These are phyloP conservation scores for Lasiurus borealis DNA, from an alignment of 2,113 vertebrate genomes.

Conservation along the genomic window DNA sequence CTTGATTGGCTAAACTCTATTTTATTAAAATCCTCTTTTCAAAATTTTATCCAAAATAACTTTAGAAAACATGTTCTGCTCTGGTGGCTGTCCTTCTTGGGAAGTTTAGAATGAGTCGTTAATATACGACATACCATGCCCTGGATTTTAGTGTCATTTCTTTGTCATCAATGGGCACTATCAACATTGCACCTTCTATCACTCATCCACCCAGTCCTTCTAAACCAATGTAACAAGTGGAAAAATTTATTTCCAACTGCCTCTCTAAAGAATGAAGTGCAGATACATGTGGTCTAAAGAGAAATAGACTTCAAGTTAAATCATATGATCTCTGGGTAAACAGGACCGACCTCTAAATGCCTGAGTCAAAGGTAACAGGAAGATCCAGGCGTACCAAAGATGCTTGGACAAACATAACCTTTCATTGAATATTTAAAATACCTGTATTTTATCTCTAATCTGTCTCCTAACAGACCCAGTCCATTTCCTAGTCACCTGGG, in stretches of 20 bases:
- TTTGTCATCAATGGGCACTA: not conserved
- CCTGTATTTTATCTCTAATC: constrained; percentile 23
- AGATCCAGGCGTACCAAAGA: not conserved
- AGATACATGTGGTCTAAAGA: not conserved
- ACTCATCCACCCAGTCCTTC: not conserved
- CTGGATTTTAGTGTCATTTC: constrained; percentile 3
- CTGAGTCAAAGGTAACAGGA: constrained; percentile 52
- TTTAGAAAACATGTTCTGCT: not conserved
- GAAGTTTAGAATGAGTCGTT: constrained; percentile 38
- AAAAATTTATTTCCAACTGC: constrained; percentile 52
- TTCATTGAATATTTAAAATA: constrained; percentile 48
- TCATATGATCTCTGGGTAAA: constrained; percentile 17
- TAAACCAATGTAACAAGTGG: not conserved
- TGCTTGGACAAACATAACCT: constrained; percentile 29
- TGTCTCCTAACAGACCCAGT: not conserved
- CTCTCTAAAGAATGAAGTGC: constrained; percentile 39
- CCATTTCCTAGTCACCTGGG: not conserved
- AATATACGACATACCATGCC: not conserved
- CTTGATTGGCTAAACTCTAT: not conserved
- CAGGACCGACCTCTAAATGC: constrained; percentile 26
- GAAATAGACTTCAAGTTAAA: constrained; percentile 30
- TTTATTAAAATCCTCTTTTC: constrained; percentile 46
- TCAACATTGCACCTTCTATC: constrained; percentile 3
- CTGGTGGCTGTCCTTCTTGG: constrained; percentile 3
- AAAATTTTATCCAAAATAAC: constrained; percentile 56